These are phyloP conservation scores for Pampus argenteus DNA, from an alignment of 2,797 vertebrate genomes.

Conservation along the genomic window DNA sequence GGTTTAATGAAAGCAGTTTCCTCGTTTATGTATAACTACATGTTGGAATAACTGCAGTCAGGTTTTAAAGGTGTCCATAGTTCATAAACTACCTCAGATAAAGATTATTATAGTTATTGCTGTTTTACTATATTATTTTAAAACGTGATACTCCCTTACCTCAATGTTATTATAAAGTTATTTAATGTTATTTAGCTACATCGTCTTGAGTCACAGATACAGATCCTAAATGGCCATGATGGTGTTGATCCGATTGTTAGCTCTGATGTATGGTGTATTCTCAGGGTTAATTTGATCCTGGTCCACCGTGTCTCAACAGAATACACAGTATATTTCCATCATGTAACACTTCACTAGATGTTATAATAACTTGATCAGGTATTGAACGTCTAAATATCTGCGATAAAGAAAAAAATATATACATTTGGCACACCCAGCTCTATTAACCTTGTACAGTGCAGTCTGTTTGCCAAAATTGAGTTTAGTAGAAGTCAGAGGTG, in stretches of 20 bases:
- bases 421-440: slow-evolving; percentile 12
- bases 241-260: not conserved
- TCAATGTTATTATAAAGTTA: not conserved
- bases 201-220: not conserved
- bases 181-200: not conserved
- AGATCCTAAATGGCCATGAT: not conserved
- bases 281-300: not conserved
- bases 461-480: slow-evolving; percentile 14
- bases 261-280: not conserved
- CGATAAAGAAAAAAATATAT: not conserved
- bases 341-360: too few species aligned
- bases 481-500: slow-evolving; percentile 6
- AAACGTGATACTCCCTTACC: not conserved
- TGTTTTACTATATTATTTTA: not conserved
- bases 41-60: not conserved
- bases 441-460: slow-evolving; percentile 11
- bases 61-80: not conserved
- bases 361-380: slow-evolving; percentile 5
- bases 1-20: slow-evolving; percentile 28
- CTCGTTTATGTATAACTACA: slow-evolving; percentile 21
- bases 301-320: not conserved
- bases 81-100: not conserved
- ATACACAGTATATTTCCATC: not conserved
- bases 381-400: not conserved
- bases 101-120: not conserved